Evolutionary conservation across 2,888 invertebrate species (phyloP).

Genomic region (Seladonia tumulorum): DNA sequence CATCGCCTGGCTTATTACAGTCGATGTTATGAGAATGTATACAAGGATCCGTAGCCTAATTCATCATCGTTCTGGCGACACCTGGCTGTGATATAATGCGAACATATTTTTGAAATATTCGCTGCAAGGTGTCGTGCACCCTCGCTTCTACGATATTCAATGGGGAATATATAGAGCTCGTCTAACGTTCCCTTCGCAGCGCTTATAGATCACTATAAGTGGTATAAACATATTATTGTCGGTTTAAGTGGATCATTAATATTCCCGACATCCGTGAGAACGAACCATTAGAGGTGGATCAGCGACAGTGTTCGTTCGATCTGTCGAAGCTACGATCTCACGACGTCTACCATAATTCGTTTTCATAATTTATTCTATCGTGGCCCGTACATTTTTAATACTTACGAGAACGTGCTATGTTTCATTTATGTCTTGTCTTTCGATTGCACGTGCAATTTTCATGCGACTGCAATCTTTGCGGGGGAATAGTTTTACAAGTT

Average conservation of each 20-base stretch:
- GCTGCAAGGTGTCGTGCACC: conserved; percentile 3
- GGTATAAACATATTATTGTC: conserved; percentile 68
- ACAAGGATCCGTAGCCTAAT: neutral
- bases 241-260: conserved; percentile 66
- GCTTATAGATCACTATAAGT: conserved; percentile 62
- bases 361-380: conserved; percentile 33
- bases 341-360: conserved; percentile 24
- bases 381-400: neutral
- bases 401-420: too few relatives aligned
- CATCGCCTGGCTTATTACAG: neutral
- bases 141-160: too few relatives aligned
- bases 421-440: neutral
- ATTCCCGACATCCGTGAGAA: conserved; percentile 67
- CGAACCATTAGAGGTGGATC: conserved; percentile 53
- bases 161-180: too few relatives aligned
- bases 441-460: neutral
- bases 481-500: too few relatives aligned
- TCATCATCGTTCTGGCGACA: neutral
- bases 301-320: conserved; percentile 37
- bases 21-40: neutral
- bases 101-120: conserved; percentile 13
- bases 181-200: neutral
- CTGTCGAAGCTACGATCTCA: conserved; percentile 29
- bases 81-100: neutral
- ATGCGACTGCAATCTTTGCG: too few relatives aligned